These are phyloP conservation scores for Amphipoea lucens DNA, from an alignment of 2,888 invertebrate genomes.

Conservation along the genomic window DNA sequence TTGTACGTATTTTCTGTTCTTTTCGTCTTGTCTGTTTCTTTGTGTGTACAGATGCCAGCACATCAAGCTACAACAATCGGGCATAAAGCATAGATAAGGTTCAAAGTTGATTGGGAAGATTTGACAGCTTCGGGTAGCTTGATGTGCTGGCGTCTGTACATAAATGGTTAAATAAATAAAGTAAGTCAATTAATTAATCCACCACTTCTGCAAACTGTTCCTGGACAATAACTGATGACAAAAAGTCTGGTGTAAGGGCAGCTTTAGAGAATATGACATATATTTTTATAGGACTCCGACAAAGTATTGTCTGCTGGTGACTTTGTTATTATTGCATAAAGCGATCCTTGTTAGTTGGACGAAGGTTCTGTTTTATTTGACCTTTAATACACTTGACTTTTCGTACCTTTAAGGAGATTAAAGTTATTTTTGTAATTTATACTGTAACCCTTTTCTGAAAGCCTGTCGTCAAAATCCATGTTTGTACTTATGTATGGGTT, in stretches of 20 bases:
- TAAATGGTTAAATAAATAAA: too few relatives aligned
- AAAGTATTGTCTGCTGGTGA: neutral
- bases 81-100: too few relatives aligned
- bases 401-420: slow-evolving; percentile 3
- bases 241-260: neutral
- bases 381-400: slow-evolving; percentile 11
- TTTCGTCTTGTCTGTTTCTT: too few relatives aligned
- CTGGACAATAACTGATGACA: neutral
- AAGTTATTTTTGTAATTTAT: neutral
- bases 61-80: too few relatives aligned
- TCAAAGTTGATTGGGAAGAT: too few relatives aligned
- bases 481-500: neutral
- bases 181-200: too few relatives aligned
- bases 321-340: slow-evolving; percentile 44
- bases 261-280: slow-evolving; percentile 13
- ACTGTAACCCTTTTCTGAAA: slow-evolving; percentile 3
- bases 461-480: neutral
- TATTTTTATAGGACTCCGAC: slow-evolving; percentile 54
- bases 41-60: too few relatives aligned
- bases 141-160: too few relatives aligned
- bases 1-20: too few relatives aligned
- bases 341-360: slow-evolving; percentile 5
- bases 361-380: slow-evolving; percentile 15
- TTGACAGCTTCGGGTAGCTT: too few relatives aligned
- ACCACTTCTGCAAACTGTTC: neutral